A percentile compares a stretch with the other conserved stretches of the same genome.
These are phyloP conservation scores for Corvus cornix DNA, from an alignment of 2,113 vertebrate genomes.

Conservation along the genomic window DNA sequence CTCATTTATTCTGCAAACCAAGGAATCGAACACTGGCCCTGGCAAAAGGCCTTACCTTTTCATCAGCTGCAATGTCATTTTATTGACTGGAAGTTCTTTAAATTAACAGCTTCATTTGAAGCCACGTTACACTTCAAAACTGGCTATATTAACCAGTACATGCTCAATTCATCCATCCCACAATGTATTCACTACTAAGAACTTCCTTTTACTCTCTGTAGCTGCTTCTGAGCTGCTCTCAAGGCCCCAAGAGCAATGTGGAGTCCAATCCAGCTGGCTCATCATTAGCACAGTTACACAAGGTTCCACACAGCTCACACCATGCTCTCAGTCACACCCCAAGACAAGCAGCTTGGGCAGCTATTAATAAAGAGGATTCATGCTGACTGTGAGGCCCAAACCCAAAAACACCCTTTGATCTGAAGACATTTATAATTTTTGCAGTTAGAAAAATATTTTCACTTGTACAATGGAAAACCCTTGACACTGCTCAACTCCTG, in stretches of 20 bases:
- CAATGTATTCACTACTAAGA: neutral
- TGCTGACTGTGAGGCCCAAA: neutral
- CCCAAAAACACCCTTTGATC: neutral
- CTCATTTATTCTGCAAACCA: neutral
- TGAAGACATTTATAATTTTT: neutral
- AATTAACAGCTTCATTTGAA: neutral
- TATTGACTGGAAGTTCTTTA: neutral
- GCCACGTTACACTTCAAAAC: neutral
- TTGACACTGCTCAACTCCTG: neutral
- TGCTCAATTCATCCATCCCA: neutral
- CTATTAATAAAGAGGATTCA: neutral
- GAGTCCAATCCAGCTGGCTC: neutral
- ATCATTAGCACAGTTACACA: neutral
- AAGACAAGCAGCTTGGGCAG: neutral
- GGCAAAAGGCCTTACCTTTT: slow-evolving; percentile 30
- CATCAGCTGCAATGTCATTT: neutral
- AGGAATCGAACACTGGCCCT: neutral
- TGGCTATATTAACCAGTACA: neutral
- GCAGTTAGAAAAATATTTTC: neutral
- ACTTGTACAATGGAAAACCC: neutral
- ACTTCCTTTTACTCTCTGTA: neutral
- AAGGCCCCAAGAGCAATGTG: neutral
- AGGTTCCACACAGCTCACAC: neutral
- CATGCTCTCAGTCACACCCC: accelerated
- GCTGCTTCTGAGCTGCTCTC: neutral